Conservation (phyloP, 53 echinoderm and acorn worm genomes). For the Holothuria leucospilota region DNA sequence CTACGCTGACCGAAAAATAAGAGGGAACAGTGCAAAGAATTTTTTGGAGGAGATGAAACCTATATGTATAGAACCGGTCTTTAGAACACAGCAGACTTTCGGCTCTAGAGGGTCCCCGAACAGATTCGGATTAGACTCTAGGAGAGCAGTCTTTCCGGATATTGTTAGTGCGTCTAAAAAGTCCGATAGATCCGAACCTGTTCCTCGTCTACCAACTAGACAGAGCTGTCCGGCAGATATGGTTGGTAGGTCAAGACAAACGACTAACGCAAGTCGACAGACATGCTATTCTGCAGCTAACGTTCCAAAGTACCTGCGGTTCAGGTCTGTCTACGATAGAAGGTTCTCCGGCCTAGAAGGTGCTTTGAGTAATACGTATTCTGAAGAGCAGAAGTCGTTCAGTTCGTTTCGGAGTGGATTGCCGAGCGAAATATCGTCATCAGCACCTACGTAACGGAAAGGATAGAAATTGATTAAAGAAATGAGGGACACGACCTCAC, state of each 20-base stretch:
- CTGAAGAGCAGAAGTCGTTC: background rate
- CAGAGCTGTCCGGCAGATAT: slow-evolving; percentile 17
- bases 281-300: slow-evolving; percentile 51
- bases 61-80: slow-evolving; percentile 70
- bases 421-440: background rate
- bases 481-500: too few relatives aligned
- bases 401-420: background rate
- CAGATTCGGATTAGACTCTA: background rate
- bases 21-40: slow-evolving; percentile 12
- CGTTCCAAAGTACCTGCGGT: slow-evolving; percentile 77
- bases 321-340: slow-evolving; percentile 80
- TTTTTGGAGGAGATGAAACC: slow-evolving; percentile 77
- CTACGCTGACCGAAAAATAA: slow-evolving; percentile 67
- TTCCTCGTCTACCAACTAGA: slow-evolving; percentile 27
- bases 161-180: slow-evolving; percentile 23
- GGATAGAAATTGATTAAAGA: too few relatives aligned
- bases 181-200: slow-evolving; percentile 58
- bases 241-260: slow-evolving; percentile 21
- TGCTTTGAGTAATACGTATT: slow-evolving; percentile 70
- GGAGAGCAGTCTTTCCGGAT: slow-evolving; percentile 21
- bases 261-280: background rate
- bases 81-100: slow-evolving; percentile 78
- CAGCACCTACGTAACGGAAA: too few relatives aligned
- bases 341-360: slow-evolving; percentile 74
- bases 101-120: slow-evolving; percentile 4